Percentiles rank a stretch among this genome's conserved stretches.
These are phyloP conservation scores for Ectemnius lituratus DNA, from an alignment of 2,888 invertebrate genomes.

Conservation along the genomic window DNA sequence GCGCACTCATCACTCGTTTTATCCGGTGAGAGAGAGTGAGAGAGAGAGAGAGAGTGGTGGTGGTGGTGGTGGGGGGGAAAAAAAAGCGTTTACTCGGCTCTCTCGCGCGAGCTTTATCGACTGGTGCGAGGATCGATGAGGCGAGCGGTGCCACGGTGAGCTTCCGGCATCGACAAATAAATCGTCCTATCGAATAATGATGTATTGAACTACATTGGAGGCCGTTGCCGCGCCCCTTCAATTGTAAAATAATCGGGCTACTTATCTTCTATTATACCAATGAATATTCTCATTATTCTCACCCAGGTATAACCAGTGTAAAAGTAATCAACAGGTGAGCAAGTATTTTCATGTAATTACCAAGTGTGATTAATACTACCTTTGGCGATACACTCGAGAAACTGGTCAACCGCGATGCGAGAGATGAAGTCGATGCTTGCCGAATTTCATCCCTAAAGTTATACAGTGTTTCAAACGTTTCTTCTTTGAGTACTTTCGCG, in stretches of 20 bases:
- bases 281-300: constrained; percentile 12
- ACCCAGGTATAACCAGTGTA: not conserved
- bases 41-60: not conserved
- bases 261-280: constrained; percentile 25
- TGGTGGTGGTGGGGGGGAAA: too few species aligned
- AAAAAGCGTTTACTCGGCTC: not conserved
- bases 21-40: not conserved
- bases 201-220: constrained; percentile 23
- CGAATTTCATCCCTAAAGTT: too few species aligned
- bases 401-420: too few species aligned
- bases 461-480: too few species aligned
- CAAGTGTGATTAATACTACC: constrained; percentile 14
- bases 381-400: not conserved
- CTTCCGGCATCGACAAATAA: constrained; percentile 2
- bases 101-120: not conserved
- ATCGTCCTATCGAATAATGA: constrained; percentile 3
- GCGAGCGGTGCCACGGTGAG: not conserved
- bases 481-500: too few species aligned
- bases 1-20: not conserved
- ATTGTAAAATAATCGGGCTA: constrained; percentile 28
- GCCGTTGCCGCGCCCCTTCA: constrained; percentile 6
- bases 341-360: constrained; percentile 15
- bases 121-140: not conserved
- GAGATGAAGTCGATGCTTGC: too few species aligned
- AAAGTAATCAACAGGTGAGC: constrained; percentile 28